Conservation (phyloP, 2,888 invertebrate genomes). For the Drosophila parthenogenetica region DNA sequence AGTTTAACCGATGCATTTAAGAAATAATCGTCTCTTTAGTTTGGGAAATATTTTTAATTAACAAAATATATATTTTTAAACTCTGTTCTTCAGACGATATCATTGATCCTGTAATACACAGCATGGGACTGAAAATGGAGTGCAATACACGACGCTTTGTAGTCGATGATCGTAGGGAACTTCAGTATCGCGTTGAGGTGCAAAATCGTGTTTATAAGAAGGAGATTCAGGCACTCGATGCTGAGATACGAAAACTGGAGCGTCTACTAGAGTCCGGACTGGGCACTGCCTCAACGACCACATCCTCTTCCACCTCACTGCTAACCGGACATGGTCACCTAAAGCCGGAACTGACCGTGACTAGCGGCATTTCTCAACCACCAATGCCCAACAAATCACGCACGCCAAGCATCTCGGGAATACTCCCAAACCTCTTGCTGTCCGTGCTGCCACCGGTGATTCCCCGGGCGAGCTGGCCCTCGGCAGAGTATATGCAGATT, state of each 20-base stretch:
- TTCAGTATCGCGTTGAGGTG: constrained; percentile 94
- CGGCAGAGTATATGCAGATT: constrained; percentile 88
- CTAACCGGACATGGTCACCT: constrained; percentile 68
- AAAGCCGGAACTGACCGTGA: constrained; percentile 83
- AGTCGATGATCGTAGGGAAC: constrained; percentile 92
- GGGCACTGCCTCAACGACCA: constrained; percentile 86
- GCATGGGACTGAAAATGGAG: constrained; percentile 94
- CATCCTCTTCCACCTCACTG: constrained; percentile 86
- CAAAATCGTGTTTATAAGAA: constrained; percentile 95
- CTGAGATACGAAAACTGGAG: constrained; percentile 91
- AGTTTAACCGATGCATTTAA: too few species aligned
- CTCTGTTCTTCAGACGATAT: constrained; percentile 86
- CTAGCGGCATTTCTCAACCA: constrained; percentile 70
- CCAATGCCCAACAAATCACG: constrained; percentile 81
- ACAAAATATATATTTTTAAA: too few species aligned
- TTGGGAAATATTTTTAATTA: too few species aligned
- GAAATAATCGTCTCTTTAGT: not conserved
- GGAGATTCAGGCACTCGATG: constrained; percentile 92
- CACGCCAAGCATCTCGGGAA: constrained; percentile 89
- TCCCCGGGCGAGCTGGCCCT: constrained; percentile 92
- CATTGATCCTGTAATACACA: constrained; percentile 93
- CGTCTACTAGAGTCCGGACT: constrained; percentile 88
- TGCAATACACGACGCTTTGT: constrained; percentile 94
- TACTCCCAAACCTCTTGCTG: constrained; percentile 89
- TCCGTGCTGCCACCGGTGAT: constrained; percentile 91